These are phyloP conservation scores for Fukomys damarensis DNA, from an alignment of 2,113 vertebrate genomes.

Conservation along the genomic window DNA sequence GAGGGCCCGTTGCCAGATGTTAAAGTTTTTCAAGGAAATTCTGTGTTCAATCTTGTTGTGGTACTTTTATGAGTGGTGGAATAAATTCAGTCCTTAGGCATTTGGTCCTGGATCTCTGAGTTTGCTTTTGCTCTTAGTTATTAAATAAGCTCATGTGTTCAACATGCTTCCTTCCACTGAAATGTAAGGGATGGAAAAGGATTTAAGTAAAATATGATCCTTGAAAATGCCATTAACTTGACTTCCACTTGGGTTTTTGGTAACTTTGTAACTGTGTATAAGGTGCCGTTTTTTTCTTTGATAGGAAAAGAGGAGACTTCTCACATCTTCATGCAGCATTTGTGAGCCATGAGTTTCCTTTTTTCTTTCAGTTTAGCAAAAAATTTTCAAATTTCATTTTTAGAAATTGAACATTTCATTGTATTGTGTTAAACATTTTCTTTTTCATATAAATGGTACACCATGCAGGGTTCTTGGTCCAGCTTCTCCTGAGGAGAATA, in stretches of 20 bases:
- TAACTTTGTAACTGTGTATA: background rate
- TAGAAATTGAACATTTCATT: background rate
- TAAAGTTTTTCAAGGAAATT: background rate
- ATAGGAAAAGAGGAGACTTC: no score
- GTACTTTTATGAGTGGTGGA: background rate
- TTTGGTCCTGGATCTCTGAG: constrained; percentile 13
- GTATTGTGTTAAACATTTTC: background rate
- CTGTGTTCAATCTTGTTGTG: background rate
- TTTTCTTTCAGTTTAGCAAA: background rate
- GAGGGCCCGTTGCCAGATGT: background rate
- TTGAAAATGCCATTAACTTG: background rate
- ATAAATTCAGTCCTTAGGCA: constrained; percentile 36
- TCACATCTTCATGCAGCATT: background rate
- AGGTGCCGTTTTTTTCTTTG: background rate
- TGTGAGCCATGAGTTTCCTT: constrained; percentile 10
- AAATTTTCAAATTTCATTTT: constrained; percentile 48
- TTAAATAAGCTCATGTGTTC: background rate
- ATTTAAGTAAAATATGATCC: background rate
- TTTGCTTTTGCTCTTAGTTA: constrained; percentile 41
- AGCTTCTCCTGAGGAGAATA: background rate
- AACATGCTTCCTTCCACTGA: background rate
- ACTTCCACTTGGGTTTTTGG: background rate
- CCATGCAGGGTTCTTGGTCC: background rate
- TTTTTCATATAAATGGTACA: background rate
- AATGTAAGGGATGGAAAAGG: background rate